Conservation (phyloP, 2,888 invertebrate species). For the Macaria notata region DNA sequence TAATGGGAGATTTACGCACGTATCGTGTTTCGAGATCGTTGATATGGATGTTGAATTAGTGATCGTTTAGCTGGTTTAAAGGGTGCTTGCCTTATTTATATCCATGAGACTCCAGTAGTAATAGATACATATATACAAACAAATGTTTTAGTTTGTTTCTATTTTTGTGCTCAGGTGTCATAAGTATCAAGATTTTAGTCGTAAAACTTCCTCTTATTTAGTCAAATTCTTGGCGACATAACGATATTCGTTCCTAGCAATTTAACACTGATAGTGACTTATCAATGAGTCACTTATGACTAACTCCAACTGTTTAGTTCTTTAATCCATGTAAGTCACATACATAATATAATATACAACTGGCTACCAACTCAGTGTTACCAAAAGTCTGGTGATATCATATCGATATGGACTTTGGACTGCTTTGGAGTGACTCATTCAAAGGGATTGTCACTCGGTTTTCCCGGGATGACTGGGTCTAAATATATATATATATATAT, state of each 20-base stretch:
- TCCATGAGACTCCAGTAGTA: too few relatives aligned
- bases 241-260: too few relatives aligned
- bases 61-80: too few relatives aligned
- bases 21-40: constrained; percentile 5
- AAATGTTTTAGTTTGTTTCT: too few relatives aligned
- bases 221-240: too few relatives aligned
- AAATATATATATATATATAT: constrained; percentile 12
- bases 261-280: too few relatives aligned
- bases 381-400: constrained; percentile 30
- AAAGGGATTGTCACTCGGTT: constrained; percentile 2
- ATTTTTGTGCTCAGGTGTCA: too few relatives aligned
- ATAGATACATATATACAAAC: too few relatives aligned
- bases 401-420: constrained; percentile 12
- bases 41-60: too few relatives aligned
- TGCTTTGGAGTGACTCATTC: constrained; percentile 7
- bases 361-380: constrained; percentile 4
- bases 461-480: constrained; percentile 25
- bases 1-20: constrained; percentile 8
- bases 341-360: background rate
- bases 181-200: too few relatives aligned
- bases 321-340: constrained; percentile 10
- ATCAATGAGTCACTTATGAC: constrained; percentile 9
- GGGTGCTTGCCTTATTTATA: too few relatives aligned
- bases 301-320: constrained; percentile 11
- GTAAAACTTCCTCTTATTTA: too few relatives aligned